Conservation (phyloP, 2,888 invertebrate genomes). For the Nebria salina region DNA sequence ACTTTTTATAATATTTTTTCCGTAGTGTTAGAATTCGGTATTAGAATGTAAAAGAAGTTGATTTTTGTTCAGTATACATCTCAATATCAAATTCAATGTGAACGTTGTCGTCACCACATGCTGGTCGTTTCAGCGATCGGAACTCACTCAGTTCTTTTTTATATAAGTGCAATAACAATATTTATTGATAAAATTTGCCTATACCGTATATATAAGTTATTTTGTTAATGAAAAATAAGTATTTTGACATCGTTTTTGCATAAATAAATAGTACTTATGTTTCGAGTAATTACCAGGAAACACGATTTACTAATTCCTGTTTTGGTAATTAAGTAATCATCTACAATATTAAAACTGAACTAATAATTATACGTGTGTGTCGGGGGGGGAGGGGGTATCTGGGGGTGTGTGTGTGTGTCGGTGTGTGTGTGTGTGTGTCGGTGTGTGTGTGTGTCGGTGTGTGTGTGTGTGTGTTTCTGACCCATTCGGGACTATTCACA, state of each 20-base stretch:
- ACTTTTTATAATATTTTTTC: neutral
- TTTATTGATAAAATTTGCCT: slow-evolving; percentile 52
- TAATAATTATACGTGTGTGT: slow-evolving; percentile 2
- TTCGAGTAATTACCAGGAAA: slow-evolving; percentile 17
- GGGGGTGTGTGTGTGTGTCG: neutral
- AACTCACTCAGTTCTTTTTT: slow-evolving; percentile 14
- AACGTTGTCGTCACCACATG: neutral
- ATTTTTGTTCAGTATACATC: too few species aligned
- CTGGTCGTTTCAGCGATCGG: slow-evolving; percentile 12
- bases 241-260: slow-evolving; percentile 50
- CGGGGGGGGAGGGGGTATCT: too few species aligned
- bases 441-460: too few species aligned
- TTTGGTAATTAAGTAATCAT: neutral
- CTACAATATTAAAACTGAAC: neutral
- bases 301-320: neutral
- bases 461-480: neutral
- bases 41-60: neutral
- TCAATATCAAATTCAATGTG: too few species aligned
- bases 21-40: neutral
- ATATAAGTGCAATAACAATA: slow-evolving; percentile 45
- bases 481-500: neutral
- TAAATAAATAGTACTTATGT: slow-evolving; percentile 55
- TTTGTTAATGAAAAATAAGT: slow-evolving; percentile 52
- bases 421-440: neutral
- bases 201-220: slow-evolving; percentile 52